Percentiles rank a stretch among this genome's conserved stretches.
Conservation (phyloP, 2,113 vertebrate genomes). For the Corydoras maculifer region DNA sequence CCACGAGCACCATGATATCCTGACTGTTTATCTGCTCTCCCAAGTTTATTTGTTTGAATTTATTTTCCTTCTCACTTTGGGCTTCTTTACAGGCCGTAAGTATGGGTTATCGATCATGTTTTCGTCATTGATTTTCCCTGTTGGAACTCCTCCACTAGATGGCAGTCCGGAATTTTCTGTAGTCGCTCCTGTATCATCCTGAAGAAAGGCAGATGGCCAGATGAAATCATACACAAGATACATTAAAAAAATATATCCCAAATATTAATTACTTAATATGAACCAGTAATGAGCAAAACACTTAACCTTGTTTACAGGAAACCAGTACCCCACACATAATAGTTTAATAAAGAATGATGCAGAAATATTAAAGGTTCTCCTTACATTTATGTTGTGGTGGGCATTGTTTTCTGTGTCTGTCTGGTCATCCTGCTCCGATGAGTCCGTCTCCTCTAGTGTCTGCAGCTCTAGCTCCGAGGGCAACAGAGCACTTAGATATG, state of each 20-base stretch:
- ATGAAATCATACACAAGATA: background rate
- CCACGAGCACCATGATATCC: background rate
- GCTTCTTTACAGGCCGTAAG: slow-evolving; percentile 93
- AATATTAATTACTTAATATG: too few species aligned
- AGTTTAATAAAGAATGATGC: too few species aligned
- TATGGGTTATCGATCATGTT: slow-evolving; percentile 94
- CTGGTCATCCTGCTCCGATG: slow-evolving; percentile 95
- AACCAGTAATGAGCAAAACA: too few species aligned
- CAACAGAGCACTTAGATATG: slow-evolving; percentile 90
- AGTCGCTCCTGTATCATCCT: slow-evolving; percentile 86
- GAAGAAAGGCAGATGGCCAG: slow-evolving; percentile 1
- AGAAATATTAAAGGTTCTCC: background rate
- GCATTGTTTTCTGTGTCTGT: slow-evolving; percentile 83
- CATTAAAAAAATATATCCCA: too few species aligned
- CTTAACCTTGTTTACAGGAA: too few species aligned
- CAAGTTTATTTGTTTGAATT: slow-evolving; percentile 54
- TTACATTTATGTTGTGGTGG: slow-evolving; percentile 72
- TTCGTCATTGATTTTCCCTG: slow-evolving; percentile 79
- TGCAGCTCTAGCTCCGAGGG: slow-evolving; percentile 95
- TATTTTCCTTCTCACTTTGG: slow-evolving; percentile 96
- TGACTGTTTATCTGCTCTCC: background rate
- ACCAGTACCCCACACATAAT: too few species aligned
- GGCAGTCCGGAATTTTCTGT: slow-evolving; percentile 91
- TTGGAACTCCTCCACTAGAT: slow-evolving; percentile 69
- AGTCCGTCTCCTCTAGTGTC: slow-evolving; percentile 92